Base-by-base conservation (phyloP, 2,888 invertebrate species). In the Tinea pellionella region DNA sequence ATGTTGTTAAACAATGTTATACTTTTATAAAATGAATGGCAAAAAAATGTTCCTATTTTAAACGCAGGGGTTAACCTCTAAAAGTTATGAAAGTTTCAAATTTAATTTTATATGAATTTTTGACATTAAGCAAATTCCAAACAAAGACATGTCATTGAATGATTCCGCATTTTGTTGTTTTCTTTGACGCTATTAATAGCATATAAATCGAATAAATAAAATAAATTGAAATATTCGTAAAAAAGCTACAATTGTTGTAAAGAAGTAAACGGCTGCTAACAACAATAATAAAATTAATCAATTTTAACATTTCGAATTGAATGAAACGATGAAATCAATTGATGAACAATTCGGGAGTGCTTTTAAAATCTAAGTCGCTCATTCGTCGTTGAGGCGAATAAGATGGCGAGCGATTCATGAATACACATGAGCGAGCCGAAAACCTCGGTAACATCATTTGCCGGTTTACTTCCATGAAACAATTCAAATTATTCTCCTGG, bases 371-470 rank as follows among this genome's bases (percentile, higher is more conserved):
- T 8, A 55, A 18, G 55, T 19, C 24, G 55, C 55, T 18, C 55
- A 55, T 55, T 55, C 55, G 29, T 55, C 24, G 55, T n/a, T 13
- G 47, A 16, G 13, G n/a, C 16, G 15, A 47, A 47, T 47, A 47
- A 47, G 47, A 47, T 15, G 55, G 19, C 29, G 18, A 24, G 19
- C 29, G 18, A 24, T 29, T 55, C 55, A 55, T 55, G 55, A 55
- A 55, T 55, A 55, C 55, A 55, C 57, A 57, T 57, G 57, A 57
- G 57, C 15, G 57, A 57, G 57, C 32, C 15, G 53, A 53, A 53
- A 57, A 57, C 57, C 32, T 57, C 57, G 57, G 57, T 13, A 55
- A 57, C 57, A 57, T 57, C 57, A 57, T 57, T 57, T 57, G 32
- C 57, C 55, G 55, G 55, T 55, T 55, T 57, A 32, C 32, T 57